A percentile compares a stretch with the other conserved stretches of the same genome.
These are phyloP conservation scores for Petrocephalus schoutedeni DNA, from an alignment of 2,797 vertebrate genomes.

Conservation along the genomic window DNA sequence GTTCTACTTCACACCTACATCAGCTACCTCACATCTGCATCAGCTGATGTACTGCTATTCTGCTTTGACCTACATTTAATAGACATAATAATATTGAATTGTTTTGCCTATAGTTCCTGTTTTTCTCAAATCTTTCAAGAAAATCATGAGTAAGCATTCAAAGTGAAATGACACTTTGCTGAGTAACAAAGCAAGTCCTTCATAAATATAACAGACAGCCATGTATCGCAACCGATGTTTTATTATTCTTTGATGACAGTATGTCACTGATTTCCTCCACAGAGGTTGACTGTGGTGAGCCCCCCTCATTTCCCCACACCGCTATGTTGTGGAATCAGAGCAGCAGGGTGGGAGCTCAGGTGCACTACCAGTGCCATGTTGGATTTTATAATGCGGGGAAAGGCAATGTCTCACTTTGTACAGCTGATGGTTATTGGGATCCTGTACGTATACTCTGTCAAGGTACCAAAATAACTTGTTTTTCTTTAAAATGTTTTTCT, in stretches of 20 bases:
- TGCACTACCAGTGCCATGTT: conserved; percentile 52
- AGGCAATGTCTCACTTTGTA: conserved; percentile 49
- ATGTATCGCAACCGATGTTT: no score
- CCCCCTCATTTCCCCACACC: conserved; percentile 48
- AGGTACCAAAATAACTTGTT: conserved; percentile 47
- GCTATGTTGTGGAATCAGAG: conserved; percentile 45
- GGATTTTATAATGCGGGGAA: conserved; percentile 52
- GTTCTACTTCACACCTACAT: no score
- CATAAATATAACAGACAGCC: background rate
- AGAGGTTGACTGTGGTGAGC: conserved; percentile 64
- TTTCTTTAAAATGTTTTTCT: no score
- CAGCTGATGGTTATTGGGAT: conserved; percentile 51
- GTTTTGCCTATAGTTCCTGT: background rate
- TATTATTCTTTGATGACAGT: background rate
- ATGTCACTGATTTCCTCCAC: conserved; percentile 24
- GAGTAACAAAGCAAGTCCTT: background rate
- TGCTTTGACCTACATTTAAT: background rate
- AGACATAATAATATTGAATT: background rate
- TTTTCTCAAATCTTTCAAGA: background rate
- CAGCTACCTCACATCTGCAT: background rate
- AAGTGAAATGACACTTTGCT: no score
- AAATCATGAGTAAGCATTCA: no score
- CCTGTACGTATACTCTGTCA: conserved; percentile 46
- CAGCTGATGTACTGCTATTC: background rate
- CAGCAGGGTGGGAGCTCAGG: no score